A percentile compares a stretch with the other conserved stretches of the same genome.
Evolutionary conservation across 2,113 vertebrate species (phyloP).

Genomic region (Psammodynastes pulverulentus): DNA sequence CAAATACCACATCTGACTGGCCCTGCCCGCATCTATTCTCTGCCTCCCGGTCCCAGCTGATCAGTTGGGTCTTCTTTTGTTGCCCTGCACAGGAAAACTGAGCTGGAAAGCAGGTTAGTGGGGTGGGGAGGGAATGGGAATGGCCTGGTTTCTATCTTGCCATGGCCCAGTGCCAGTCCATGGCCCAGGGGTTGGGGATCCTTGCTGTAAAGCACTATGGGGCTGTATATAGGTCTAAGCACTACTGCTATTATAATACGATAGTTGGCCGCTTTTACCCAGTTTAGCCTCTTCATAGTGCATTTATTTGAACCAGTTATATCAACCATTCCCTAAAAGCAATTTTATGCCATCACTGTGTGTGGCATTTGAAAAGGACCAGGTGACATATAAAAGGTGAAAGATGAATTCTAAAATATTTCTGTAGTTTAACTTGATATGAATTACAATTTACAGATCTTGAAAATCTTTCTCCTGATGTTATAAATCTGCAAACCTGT

Average conservation of each 20-base stretch:
- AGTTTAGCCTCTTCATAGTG: neutral
- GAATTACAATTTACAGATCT: neutral
- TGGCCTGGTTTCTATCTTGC: no score
- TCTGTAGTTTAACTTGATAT: neutral
- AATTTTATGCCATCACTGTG: neutral
- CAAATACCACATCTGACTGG: no score
- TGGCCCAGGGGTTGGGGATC: no score
- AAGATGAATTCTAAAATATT: neutral
- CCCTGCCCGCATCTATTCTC: no score
- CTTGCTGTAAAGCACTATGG: neutral
- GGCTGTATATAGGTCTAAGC: neutral
- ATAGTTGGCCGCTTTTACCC: neutral
- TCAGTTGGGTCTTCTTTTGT: no score
- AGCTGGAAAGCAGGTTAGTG: no score
- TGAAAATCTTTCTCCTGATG: neutral
- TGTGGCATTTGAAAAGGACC: neutral
- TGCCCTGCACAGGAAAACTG: no score
- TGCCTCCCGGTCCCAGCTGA: no score
- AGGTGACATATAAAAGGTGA: neutral
- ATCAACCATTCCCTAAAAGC: neutral
- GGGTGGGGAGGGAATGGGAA: no score
- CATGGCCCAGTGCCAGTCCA: no score
- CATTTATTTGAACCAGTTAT: neutral
- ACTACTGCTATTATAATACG: neutral
- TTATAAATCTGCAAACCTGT: neutral